Base-by-base conservation (phyloP, 2,797 vertebrate genomes). In the Delichon dasypus region DNA sequence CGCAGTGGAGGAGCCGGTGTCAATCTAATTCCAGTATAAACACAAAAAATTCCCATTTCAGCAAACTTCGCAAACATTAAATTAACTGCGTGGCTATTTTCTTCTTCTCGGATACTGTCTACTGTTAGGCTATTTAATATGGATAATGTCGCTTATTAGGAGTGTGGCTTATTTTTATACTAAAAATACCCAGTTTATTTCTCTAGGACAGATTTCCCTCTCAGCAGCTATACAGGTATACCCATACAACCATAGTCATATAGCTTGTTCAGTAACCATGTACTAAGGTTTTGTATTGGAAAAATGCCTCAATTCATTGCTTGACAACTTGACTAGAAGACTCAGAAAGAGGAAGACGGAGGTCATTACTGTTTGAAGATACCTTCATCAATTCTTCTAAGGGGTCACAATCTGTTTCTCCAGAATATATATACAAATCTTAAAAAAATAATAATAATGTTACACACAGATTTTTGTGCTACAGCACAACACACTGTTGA, bases 1-100 rank as follows among this genome's bases (percentile, higher is more conserved):
- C 0, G 0, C 16, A 66, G 23, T 14, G 8, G 42, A 50, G 29
- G 22, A 30, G 25, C 16, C 57, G 30, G 15, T 67, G 18, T 45
- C 45, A 67, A 75, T 75, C 20, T 36, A 15, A 74, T 81, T 84
- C 38, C 25, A 62, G 2, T 16, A 34, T 75, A 22, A 90, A 71
- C 26, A 93, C 16, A 40, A 80, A 47, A 70, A 50, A 38, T 2
- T 65, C 26, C 71, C 30, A 54, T 55, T 89, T 54, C 44, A 53
- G 30, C 10, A 53, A 84, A 81, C 9, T 22, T 40, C 0, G 3
- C 11, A 40, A 68, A 47, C 16, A 34, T 65, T 65, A 77, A 32
- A 26, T 64, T 57, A 80, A 55, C 10, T 2, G 1, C 13, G 22
- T 10, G n/a, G 5, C 40, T 85, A 20, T 70, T 23, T 58, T 45